A percentile compares a stretch with the other conserved stretches of the same genome.
Conservation (phyloP, 2,113 vertebrate genomes). For the Clarias magur region DNA sequence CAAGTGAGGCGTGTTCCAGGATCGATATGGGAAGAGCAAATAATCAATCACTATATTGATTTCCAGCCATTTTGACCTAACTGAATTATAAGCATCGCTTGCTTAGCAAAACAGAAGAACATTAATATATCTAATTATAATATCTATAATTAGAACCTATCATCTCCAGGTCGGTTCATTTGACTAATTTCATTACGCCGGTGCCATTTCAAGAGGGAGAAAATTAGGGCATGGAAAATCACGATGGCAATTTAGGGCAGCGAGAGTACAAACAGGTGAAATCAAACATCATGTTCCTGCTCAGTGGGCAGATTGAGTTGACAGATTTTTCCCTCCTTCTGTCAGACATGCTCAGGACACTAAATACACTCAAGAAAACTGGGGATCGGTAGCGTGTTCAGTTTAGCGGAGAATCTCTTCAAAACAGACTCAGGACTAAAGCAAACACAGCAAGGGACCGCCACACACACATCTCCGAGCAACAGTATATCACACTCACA, state of each 20-base stretch:
- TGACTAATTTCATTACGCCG: conserved; percentile 67
- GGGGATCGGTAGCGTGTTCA: conserved; percentile 47
- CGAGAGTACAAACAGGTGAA: conserved; percentile 66
- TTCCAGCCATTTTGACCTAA: not conserved
- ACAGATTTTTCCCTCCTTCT: conserved; percentile 62
- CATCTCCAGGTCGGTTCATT: conserved; percentile 54
- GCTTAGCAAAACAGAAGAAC: not conserved
- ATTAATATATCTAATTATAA: conserved; percentile 9
- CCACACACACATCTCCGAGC: conserved; percentile 45
- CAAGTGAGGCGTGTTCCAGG: not conserved
- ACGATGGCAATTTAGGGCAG: conserved; percentile 65
- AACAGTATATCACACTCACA: conserved; percentile 47
- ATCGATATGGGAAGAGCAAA: not conserved
- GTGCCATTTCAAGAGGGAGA: conserved; percentile 62
- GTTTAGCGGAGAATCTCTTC: conserved; percentile 58
- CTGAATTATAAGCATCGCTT: not conserved
- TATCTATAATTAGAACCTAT: conserved; percentile 10
- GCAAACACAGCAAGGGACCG: conserved; percentile 56
- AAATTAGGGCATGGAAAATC: conserved; percentile 64
- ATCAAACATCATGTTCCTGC: conserved; percentile 74
- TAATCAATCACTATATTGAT: not conserved
- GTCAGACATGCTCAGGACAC: conserved; percentile 63
- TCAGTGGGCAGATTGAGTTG: conserved; percentile 71
- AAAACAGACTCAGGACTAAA: conserved; percentile 61
- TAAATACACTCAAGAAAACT: conserved; percentile 58